Evolutionary conservation across 2,113 vertebrate species (phyloP).

Genomic region (Dendropsophus ebraccatus): DNA sequence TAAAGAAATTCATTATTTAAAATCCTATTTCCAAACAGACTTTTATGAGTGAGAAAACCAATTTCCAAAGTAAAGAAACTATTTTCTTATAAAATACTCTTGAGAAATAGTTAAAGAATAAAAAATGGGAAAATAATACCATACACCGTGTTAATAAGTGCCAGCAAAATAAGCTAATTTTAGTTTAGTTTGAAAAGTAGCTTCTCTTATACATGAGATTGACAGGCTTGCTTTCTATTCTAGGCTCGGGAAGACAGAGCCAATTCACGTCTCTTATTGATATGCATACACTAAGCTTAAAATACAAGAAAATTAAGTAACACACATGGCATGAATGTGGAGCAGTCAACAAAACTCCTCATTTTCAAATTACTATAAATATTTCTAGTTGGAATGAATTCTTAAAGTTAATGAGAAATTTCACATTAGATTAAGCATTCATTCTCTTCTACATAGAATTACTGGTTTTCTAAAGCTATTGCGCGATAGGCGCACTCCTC

Average conservation of each 20-base stretch:
- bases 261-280: background rate
- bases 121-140: slow-evolving; percentile 15
- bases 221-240: slow-evolving; percentile 17
- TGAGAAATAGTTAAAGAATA: slow-evolving; percentile 16
- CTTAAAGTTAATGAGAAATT: background rate
- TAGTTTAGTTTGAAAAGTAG: slow-evolving; percentile 2
- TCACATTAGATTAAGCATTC: background rate
- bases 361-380: slow-evolving; percentile 23
- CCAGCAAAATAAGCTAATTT: slow-evolving; percentile 13
- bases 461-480: background rate
- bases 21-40: slow-evolving; percentile 5
- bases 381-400: background rate
- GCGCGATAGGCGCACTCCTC: too few relatives aligned
- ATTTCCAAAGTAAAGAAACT: slow-evolving; percentile 42
- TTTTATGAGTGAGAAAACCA: slow-evolving; percentile 20
- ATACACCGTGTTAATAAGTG: background rate
- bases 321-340: background rate
- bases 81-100: slow-evolving; percentile 34
- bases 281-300: background rate
- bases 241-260: background rate
- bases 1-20: slow-evolving; percentile 12
- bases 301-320: slow-evolving; percentile 1
- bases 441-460: background rate
- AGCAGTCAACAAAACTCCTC: background rate
- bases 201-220: background rate